Evolutionary conservation across 2,888 invertebrate genomes (phyloP).

Genomic region (Drosophila demipolita): DNA sequence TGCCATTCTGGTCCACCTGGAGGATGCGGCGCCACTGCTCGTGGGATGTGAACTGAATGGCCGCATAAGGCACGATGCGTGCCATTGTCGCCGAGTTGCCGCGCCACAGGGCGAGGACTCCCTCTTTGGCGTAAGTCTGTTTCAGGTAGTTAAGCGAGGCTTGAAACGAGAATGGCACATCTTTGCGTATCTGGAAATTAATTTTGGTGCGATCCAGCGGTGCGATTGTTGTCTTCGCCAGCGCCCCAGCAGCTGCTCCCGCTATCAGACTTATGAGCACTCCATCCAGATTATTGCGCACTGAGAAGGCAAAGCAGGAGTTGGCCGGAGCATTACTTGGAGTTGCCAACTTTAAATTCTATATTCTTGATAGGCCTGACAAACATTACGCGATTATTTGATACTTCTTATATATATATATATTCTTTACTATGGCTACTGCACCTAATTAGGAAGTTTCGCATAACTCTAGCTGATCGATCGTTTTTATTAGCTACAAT

Average conservation of each 20-base stretch:
- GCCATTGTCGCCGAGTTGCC: constrained; percentile 99
- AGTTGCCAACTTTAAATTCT: background rate
- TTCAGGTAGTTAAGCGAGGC: constrained; percentile 90
- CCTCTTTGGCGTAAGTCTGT: constrained; percentile 90
- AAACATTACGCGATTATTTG: background rate
- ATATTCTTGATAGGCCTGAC: background rate
- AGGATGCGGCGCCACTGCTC: constrained; percentile 97
- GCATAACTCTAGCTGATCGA: too few relatives aligned
- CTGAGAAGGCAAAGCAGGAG: constrained; percentile 35
- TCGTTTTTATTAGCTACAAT: too few relatives aligned
- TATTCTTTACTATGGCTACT: too few relatives aligned
- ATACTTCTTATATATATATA: background rate
- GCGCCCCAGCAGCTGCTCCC: constrained; percentile 97
- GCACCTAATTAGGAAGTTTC: too few relatives aligned
- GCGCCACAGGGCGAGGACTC: constrained; percentile 95
- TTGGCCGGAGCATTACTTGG: background rate
- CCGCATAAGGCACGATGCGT: constrained; percentile 97
- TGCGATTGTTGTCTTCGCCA: constrained; percentile 98
- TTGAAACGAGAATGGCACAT: constrained; percentile 89
- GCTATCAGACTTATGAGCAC: constrained; percentile 94
- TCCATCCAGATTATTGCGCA: constrained; percentile 86
- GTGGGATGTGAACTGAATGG: constrained; percentile 98
- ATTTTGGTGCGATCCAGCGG: constrained; percentile 99
- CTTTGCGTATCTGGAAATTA: constrained; percentile 95
- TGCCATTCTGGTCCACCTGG: constrained; percentile 88